phyloP scores from a whole-genome alignment of 2,113 vertebrate genomes.

The Pelobates fuscus region DNA sequence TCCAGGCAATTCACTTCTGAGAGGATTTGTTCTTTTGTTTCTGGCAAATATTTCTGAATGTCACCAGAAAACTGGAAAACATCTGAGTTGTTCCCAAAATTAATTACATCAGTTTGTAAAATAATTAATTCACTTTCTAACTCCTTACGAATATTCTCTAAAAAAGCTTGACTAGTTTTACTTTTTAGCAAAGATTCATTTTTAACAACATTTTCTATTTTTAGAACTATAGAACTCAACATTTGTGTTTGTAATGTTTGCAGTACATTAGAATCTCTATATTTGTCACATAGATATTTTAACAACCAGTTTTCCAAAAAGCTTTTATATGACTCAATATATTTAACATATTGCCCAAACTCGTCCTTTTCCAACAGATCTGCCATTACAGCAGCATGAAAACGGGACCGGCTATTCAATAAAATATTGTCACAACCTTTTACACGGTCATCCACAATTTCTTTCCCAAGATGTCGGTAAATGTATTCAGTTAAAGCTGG shows the following conservation, averaged over 20 bases:
- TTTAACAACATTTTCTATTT: constrained; percentile 3
- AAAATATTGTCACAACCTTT: constrained; percentile 4
- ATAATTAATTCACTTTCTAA: constrained; percentile 47
- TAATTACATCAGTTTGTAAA: constrained; percentile 21
- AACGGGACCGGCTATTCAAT: constrained; percentile 29
- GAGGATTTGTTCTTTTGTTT: constrained; percentile 5
- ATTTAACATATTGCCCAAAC: constrained; percentile 20
- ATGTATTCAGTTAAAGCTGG: constrained; percentile 30
- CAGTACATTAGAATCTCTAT: not conserved
- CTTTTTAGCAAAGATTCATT: not conserved
- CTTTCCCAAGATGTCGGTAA: constrained; percentile 41
- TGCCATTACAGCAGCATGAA: constrained; percentile 44
- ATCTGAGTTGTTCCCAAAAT: constrained; percentile 27
- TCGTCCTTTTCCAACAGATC: constrained; percentile 36
- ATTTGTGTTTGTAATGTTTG: constrained; percentile 12
- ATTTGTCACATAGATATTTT: constrained; percentile 10
- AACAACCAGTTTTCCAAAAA: constrained; percentile 54
- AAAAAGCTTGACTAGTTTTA: constrained; percentile 8
- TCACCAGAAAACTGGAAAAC: constrained; percentile 10
- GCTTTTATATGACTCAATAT: constrained; percentile 29
- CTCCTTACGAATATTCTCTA: constrained; percentile 16
- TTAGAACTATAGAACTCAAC: constrained; percentile 3
- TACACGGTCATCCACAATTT: constrained; percentile 47
- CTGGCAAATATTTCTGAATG: not conserved
- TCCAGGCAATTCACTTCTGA: not conserved